A percentile compares a stretch with the other conserved stretches of the same genome.
phyloP scores from a whole-genome alignment of 2,888 invertebrate genomes.

The Nematopogon swammerdamellus region DNA sequence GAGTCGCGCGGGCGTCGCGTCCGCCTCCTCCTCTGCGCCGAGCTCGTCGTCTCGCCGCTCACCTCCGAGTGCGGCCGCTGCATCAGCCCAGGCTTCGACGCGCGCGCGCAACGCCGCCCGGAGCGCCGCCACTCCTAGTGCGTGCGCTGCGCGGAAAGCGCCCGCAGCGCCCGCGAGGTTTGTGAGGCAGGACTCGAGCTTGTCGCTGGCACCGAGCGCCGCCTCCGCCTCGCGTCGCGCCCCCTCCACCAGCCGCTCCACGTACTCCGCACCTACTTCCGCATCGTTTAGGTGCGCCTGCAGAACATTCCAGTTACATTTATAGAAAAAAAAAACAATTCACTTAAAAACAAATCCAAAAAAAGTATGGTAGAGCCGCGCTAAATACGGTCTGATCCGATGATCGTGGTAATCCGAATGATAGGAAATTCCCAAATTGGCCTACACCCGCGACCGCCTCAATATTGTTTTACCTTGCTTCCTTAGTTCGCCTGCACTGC shows the following conservation, averaged over 20 bases:
- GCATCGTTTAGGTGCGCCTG: constrained; percentile 87
- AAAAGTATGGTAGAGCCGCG: too few species aligned
- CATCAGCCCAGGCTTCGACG: constrained; percentile 26
- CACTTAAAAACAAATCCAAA: too few species aligned
- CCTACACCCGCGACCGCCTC: too few species aligned
- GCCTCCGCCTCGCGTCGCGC: constrained; percentile 72
- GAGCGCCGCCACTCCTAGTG: constrained; percentile 22
- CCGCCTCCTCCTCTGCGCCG: constrained; percentile 2
- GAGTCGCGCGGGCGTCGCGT: constrained; percentile 2
- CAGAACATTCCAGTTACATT: constrained; percentile 14
- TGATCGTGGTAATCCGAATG: too few species aligned
- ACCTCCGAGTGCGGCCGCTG: constrained; percentile 16
- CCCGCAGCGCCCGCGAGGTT: constrained; percentile 31
- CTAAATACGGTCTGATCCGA: too few species aligned
- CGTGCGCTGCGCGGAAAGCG: constrained; percentile 30
- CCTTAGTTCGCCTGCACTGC: too few species aligned
- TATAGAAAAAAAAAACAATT: neutral
- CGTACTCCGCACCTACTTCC: constrained; percentile 87
- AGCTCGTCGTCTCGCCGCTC: neutral
- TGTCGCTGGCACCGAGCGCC: constrained; percentile 29
- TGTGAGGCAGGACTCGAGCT: constrained; percentile 31
- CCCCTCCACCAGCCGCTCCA: constrained; percentile 78
- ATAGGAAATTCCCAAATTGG: too few species aligned
- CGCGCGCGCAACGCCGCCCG: constrained; percentile 25
- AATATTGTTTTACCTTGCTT: too few species aligned